Percentiles rank a stretch among this genome's conserved stretches.
These are phyloP conservation scores for Sebastes steindachneri DNA, from an alignment of 2,797 vertebrate genomes.

Conservation along the genomic window DNA sequence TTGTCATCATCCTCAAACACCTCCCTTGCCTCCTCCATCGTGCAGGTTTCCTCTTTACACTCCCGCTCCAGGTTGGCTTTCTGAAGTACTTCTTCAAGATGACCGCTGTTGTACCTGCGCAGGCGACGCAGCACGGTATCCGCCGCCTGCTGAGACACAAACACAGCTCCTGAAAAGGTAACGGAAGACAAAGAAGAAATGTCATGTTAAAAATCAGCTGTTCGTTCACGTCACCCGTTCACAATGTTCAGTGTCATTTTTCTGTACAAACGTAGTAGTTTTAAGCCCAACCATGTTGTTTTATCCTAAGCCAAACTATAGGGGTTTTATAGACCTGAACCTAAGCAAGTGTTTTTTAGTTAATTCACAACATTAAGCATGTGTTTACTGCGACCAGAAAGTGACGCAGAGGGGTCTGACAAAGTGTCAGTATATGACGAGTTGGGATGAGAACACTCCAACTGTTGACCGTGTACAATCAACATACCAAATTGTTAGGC, in stretches of 20 bases:
- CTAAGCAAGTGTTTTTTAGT: too few relatives aligned
- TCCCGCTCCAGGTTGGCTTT: conserved; percentile 92
- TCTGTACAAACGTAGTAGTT: too few relatives aligned
- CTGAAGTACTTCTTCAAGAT: conserved; percentile 85
- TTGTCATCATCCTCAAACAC: conserved; percentile 90
- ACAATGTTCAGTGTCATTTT: too few relatives aligned
- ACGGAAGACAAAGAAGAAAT: background rate
- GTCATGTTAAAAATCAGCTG: too few relatives aligned
- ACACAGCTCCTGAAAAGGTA: conserved; percentile 77
- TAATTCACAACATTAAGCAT: too few relatives aligned
- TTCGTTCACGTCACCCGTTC: too few relatives aligned
- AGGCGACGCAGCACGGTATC: conserved; percentile 81
- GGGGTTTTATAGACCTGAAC: accelerated
- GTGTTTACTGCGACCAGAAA: too few relatives aligned
- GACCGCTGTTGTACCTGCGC: conserved; percentile 87
- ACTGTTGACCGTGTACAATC: background rate
- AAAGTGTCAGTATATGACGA: too few relatives aligned
- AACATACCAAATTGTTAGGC: background rate
- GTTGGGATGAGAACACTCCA: background rate
- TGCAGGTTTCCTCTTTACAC: conserved; percentile 90
- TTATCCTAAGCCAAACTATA: too few relatives aligned
- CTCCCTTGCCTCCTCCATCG: conserved; percentile 92
- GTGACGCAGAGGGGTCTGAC: too few relatives aligned
- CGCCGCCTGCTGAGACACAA: conserved; percentile 83
- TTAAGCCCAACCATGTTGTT: too few relatives aligned